Conservation (phyloP, 2,113 vertebrate genomes). For the Platichthys flesus region DNA sequence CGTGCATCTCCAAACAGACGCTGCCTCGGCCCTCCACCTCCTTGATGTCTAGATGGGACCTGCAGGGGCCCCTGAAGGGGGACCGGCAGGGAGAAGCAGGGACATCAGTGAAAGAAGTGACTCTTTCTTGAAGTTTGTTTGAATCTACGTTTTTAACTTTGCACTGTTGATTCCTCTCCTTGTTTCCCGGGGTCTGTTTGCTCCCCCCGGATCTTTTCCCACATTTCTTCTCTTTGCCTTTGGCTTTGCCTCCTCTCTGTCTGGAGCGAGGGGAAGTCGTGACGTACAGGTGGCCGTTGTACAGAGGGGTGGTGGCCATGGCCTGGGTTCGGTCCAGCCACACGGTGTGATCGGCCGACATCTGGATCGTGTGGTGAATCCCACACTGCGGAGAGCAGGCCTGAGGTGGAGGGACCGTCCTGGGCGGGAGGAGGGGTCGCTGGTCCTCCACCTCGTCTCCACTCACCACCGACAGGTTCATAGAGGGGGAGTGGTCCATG, state of each 20-base stretch:
- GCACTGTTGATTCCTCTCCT: constrained; percentile 48
- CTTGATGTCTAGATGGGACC: constrained; percentile 48
- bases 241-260: constrained; percentile 52
- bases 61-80: constrained; percentile 40
- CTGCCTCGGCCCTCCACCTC: constrained; percentile 18
- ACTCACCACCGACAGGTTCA: constrained; percentile 63
- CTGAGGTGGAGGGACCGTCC: constrained; percentile 52
- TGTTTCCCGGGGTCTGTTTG: constrained; percentile 22
- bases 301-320: constrained; percentile 67
- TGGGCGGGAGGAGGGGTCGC: constrained; percentile 56
- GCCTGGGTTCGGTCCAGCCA: constrained; percentile 75
- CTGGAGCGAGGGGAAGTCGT: constrained; percentile 49
- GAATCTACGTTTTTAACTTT: constrained; percentile 41
- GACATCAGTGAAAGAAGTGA: constrained; percentile 63
- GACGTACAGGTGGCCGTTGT: constrained; percentile 73
- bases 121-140: constrained; percentile 55
- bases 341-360: constrained; percentile 34
- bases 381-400: constrained; percentile 64
- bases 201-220: constrained; percentile 35
- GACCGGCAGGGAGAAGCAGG: constrained; percentile 51
- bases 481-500: constrained; percentile 73
- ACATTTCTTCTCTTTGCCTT: constrained; percentile 64
- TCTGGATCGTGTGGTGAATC: constrained; percentile 60
- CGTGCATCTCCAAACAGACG: constrained; percentile 65
- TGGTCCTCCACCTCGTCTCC: constrained; percentile 70